A percentile compares a stretch with the other conserved stretches of the same genome.
These are phyloP conservation scores for Oscheius sp. DNA, from an alignment of 2,888 invertebrate genomes.

Conservation along the genomic window DNA sequence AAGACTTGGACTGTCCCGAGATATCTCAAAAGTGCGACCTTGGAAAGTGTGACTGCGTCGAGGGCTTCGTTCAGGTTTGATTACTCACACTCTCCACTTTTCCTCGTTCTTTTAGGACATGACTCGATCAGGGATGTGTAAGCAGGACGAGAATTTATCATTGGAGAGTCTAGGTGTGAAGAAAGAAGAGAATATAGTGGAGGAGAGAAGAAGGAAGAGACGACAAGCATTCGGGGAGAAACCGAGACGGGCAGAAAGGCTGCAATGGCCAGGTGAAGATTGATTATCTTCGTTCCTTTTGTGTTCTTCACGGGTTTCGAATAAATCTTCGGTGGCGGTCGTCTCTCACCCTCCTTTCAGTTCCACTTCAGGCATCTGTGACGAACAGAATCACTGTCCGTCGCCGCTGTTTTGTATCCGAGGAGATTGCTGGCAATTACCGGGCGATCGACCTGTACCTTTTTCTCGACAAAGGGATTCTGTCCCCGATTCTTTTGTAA, in stretches of 20 bases:
- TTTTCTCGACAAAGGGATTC: conserved; percentile 13
- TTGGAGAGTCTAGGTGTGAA: conserved; percentile 22
- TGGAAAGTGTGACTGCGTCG: conserved; percentile 63
- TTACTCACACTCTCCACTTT: not conserved
- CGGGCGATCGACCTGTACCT: conserved; percentile 36
- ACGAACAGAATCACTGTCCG: conserved; percentile 43
- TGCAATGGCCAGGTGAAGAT: conserved; percentile 64
- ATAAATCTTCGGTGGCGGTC: not conserved
- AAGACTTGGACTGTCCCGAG: conserved; percentile 56
- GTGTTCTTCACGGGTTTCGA: not conserved
- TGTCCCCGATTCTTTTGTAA: conserved; percentile 31
- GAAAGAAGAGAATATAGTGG: not conserved
- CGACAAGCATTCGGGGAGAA: conserved; percentile 37
- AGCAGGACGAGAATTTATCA: conserved; percentile 6
- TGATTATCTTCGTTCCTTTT: not conserved
- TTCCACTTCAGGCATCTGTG: conserved; percentile 41
- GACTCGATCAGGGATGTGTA: conserved; percentile 45
- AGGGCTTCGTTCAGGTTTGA: conserved; percentile 49
- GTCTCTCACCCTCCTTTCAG: not conserved
- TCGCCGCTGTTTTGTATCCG: conserved; percentile 41
- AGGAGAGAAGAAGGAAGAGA: not conserved
- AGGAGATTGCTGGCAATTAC: conserved; percentile 49
- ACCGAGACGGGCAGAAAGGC: conserved; percentile 54
- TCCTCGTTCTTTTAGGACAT: conserved; percentile 40
- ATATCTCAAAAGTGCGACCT: conserved; percentile 63